Evolutionary conservation across 2,797 vertebrate species (phyloP), one percentile per base, ranked within the genome.

Genomic region (Typhlichthys subterraneus): DNA sequence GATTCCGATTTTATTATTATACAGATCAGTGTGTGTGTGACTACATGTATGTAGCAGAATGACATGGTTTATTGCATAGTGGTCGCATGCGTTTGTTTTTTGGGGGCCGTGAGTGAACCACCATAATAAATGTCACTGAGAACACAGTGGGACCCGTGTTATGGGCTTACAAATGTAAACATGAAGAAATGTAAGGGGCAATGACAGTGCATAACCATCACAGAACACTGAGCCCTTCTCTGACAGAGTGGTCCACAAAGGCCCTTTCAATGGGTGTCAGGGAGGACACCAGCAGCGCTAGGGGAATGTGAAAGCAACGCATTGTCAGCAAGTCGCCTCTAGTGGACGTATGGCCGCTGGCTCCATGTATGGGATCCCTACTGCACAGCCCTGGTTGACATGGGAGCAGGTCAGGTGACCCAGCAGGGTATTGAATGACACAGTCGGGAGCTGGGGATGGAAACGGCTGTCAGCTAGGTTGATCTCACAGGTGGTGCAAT

Each of bases 401-500:
- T 14, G 33, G 33, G 59, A 54, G 38, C 45, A 17, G 73, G 66
- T 85, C 79, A 81, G n/a, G 79, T 82, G 84, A 81, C 63, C 13
- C 31, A 45, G 71, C 9, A 38, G 57, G 63, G 69, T 51, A 19
- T 69, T 46, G 52, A 76, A 59, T 72, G 77, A 72, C 72, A 59
- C 5, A 0, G 2, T 61, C 53, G 29, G 61, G 61, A 55, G 12
- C 61, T 45, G 52, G 2, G 57, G 29, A 58, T 57, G n/a, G 57
- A 46, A 48, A 55, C 79, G 85, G 83, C 82, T 79, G 79, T 56
- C 69, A 33, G 69, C 45, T 15, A 63, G 45, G 64, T 72, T 47
- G 65, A 73, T 82, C 69, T 72, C 52, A 14, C 53, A 76, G 73
- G 78, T 85, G 79, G 79, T 42, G 64, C 46, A 76, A 79, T 79